These are phyloP conservation scores for Trichomycterus rosablanca DNA, from an alignment of 2,113 vertebrate species.

Conservation along the genomic window DNA sequence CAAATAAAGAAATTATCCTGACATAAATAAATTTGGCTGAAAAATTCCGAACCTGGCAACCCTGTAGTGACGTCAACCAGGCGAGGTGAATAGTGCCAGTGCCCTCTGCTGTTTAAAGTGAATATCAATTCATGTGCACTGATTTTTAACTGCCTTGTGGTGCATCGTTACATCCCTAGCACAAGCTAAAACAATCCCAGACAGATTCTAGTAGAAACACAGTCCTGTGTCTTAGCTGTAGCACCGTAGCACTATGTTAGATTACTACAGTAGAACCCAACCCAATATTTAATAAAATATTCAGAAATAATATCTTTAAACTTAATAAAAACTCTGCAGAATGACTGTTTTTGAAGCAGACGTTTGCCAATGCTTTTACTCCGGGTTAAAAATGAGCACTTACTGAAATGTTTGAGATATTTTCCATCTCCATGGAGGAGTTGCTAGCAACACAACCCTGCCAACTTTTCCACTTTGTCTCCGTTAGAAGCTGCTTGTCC, in stretches of 20 bases:
- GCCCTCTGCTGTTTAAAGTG: no score
- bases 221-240: background rate
- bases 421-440: slow-evolving; percentile 36
- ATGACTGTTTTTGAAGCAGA: background rate
- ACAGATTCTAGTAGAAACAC: background rate
- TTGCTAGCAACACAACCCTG: slow-evolving; percentile 36
- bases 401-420: slow-evolving; percentile 24
- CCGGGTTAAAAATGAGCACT: slow-evolving; percentile 10
- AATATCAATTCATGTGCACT: no score
- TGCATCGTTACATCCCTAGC: no score
- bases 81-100: no score
- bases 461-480: slow-evolving; percentile 28
- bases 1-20: no score
- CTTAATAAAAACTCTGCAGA: background rate
- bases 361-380: slow-evolving; percentile 14
- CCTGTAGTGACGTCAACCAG: no score
- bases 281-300: no score
- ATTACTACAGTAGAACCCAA: background rate
- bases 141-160: no score
- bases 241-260: background rate
- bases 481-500: slow-evolving; percentile 15
- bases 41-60: no score
- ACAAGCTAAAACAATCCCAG: no score
- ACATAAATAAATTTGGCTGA: no score
- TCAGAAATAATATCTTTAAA: background rate